Percentiles rank a stretch among this genome's conserved stretches.
Evolutionary conservation across 2,797 vertebrate species (phyloP).

Genomic region (Acropternis orthonyx): DNA sequence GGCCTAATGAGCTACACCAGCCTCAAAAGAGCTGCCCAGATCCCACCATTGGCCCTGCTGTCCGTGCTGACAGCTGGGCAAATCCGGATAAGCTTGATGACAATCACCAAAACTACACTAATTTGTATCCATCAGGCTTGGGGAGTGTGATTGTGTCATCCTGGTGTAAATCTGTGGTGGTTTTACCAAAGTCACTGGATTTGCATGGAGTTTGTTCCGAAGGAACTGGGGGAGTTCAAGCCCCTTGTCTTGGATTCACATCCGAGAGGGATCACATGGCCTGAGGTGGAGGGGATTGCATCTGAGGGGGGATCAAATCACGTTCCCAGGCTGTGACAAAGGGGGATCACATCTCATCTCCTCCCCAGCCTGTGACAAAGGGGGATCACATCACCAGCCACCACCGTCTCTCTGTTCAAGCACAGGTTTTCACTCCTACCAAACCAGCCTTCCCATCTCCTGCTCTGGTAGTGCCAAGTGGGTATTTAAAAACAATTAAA

Average conservation of each 20-base stretch:
- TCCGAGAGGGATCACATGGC: background rate
- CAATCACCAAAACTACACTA: background rate
- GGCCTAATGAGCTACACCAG: background rate
- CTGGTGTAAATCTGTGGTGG: background rate
- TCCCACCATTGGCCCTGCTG: fast-evolving
- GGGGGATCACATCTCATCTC: background rate
- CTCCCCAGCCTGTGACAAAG: background rate
- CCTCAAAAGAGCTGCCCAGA: background rate
- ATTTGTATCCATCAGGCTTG: fast-evolving
- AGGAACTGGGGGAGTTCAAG: background rate
- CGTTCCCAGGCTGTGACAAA: background rate
- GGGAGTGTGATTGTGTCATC: fast-evolving
- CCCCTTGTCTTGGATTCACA: background rate
- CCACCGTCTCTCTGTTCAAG: background rate
- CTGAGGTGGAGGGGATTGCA: background rate
- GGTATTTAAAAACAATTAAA: background rate
- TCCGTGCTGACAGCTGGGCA: background rate
- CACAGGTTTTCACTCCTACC: background rate
- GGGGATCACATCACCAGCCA: background rate
- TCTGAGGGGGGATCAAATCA: background rate
- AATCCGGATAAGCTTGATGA: background rate
- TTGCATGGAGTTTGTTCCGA: fast-evolving
- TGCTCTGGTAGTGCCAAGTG: background rate
- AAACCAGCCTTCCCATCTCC: background rate
- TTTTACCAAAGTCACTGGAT: background rate